These are phyloP conservation scores for Dyspetes luteomarginatus DNA, from an alignment of 2,888 invertebrate species.

Conservation along the genomic window DNA sequence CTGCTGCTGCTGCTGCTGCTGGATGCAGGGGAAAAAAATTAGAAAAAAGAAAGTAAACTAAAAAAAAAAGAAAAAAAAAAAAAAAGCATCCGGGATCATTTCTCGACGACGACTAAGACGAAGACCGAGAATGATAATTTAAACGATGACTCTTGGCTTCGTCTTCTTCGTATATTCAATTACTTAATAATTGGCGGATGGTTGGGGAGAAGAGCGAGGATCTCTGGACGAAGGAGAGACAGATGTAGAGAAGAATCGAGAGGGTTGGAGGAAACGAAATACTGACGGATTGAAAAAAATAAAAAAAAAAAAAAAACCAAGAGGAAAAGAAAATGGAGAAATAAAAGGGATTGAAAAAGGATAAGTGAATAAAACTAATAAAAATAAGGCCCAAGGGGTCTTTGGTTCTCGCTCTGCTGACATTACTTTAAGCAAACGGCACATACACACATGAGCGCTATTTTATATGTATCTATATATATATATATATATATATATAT, in stretches of 20 bases:
- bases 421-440: slow-evolving; percentile 44
- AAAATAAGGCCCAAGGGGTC: slow-evolving; percentile 47
- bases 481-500: no score
- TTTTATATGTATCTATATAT: slow-evolving; percentile 5
- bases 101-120: slow-evolving; percentile 35
- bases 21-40: neutral
- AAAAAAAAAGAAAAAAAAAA: neutral
- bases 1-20: slow-evolving; percentile 35
- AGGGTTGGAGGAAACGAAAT: slow-evolving; percentile 48
- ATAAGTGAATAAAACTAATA: slow-evolving; percentile 35
- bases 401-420: slow-evolving; percentile 37
- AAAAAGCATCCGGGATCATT: slow-evolving; percentile 24
- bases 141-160: slow-evolving; percentile 82
- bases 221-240: slow-evolving; percentile 35
- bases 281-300: slow-evolving; percentile 13
- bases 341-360: slow-evolving; percentile 52
- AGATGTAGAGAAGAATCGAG: slow-evolving; percentile 48
- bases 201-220: slow-evolving; percentile 63
- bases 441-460: no score
- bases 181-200: slow-evolving; percentile 81
- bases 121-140: slow-evolving; percentile 80
- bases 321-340: slow-evolving; percentile 19
- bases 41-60: neutral
- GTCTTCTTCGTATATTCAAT: slow-evolving; percentile 76
- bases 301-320: slow-evolving; percentile 2